Evolutionary conservation across 2,888 invertebrate genomes (phyloP), one percentile per base, ranked within the genome.

Genomic region (Sesamia inferens): DNA sequence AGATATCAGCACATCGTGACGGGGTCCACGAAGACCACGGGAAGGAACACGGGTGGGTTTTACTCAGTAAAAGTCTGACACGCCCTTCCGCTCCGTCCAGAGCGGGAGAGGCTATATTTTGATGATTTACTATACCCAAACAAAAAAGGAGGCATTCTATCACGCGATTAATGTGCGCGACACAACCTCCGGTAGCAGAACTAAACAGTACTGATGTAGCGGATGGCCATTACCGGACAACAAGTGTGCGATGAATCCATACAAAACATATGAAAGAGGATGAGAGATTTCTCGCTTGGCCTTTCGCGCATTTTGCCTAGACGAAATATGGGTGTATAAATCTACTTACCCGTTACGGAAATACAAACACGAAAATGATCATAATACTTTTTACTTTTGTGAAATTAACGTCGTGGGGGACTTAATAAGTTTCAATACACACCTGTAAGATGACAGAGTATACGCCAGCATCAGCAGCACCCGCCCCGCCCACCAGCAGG

Each of bases 371-470:
- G 42, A 42, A 42, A 42, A 7, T 42, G 16, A 10, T 16, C 24
- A 16, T 24, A 57, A 57, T 58, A 16, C 24, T 24, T 57, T 57
- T 14, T 31, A 16, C 31, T 31, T 48, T 48, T 8, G 24, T 8
- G 47, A 48, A 48, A 64, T 24, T 24, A 47, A 31, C 8, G 14
- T 39, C 14, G 2, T 5, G 31, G 31, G 14, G 8, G 14, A 51
- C 2, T 11, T 13, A 5, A 58, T n/a, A 24, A 59, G n/a, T n/a
- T 10, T 54, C 54, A 58, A 44, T 58, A 57, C 76, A 74, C 74
- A 99, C 99, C 97, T 99, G 98, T 71, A 97, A 90, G 31, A 97
- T 94, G 48, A 97, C 97, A 1, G 97, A 97, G n/a, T 97, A 96
- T 1, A 98, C 91, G n/a, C 97, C 97, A 0, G 97, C 95, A 0